Conservation (phyloP, 2,113 vertebrate species). For the Chascanopsetta lugubris region DNA sequence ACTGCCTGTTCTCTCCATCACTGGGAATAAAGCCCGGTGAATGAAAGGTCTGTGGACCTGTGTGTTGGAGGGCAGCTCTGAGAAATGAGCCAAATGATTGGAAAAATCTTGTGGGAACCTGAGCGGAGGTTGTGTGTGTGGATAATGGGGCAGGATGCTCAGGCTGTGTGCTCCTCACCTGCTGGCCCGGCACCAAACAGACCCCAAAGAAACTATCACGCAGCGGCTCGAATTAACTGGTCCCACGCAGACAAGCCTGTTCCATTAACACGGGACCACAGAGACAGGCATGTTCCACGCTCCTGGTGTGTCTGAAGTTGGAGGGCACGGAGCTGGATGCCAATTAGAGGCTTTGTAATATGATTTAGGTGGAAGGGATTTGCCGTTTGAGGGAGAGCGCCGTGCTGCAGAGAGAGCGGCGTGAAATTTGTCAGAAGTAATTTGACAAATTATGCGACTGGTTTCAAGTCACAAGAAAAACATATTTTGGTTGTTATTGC, state of each 20-base stretch:
- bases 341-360: slow-evolving; percentile 55
- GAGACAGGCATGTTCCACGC: slow-evolving; percentile 43
- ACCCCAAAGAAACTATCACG: slow-evolving; percentile 55
- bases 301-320: slow-evolving; percentile 58
- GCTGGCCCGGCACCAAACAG: slow-evolving; percentile 60
- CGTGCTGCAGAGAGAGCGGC: slow-evolving; percentile 5
- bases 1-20: slow-evolving; percentile 10
- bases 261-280: slow-evolving; percentile 36
- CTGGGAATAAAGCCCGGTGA: too few species aligned
- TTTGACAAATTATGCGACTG: slow-evolving; percentile 4
- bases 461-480: slow-evolving; percentile 11
- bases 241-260: slow-evolving; percentile 52
- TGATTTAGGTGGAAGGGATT: slow-evolving; percentile 47
- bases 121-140: slow-evolving; percentile 23
- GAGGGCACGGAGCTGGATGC: slow-evolving; percentile 45
- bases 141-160: slow-evolving; percentile 55
- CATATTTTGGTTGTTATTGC: neutral
- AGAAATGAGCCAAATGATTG: slow-evolving; percentile 38
- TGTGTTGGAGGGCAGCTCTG: slow-evolving; percentile 4
- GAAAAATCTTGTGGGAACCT: slow-evolving; percentile 25
- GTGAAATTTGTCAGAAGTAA: slow-evolving; percentile 6
- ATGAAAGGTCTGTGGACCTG: slow-evolving; percentile 27
- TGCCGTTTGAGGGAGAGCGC: slow-evolving; percentile 1
- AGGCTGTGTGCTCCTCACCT: slow-evolving; percentile 62
- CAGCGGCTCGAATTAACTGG: slow-evolving; percentile 52